A percentile compares a stretch with the other conserved stretches of the same genome.
Evolutionary conservation across 2,888 invertebrate species (phyloP).

Genomic region (Ecdyonurus torrentis): DNA sequence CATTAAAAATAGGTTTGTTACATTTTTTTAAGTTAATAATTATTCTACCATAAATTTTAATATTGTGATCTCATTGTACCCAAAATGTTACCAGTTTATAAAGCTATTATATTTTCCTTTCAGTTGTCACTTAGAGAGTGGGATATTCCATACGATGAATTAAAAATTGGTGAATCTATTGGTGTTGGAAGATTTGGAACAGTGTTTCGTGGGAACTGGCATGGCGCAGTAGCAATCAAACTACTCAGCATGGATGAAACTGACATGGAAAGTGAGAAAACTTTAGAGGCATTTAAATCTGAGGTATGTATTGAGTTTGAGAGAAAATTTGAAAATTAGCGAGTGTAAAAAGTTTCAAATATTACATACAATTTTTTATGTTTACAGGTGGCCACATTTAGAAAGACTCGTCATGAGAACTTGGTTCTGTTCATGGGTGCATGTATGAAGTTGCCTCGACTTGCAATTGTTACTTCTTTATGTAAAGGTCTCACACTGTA

Average conservation of each 20-base stretch:
- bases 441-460: slow-evolving; percentile 91
- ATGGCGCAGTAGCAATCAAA: slow-evolving; percentile 96
- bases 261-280: slow-evolving; percentile 66
- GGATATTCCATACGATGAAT: slow-evolving; percentile 96
- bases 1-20: neutral
- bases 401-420: slow-evolving; percentile 97
- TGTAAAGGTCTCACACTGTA: slow-evolving; percentile 92
- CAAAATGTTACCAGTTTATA: too few species aligned
- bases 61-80: slow-evolving; percentile 21
- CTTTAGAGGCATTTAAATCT: slow-evolving; percentile 84
- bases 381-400: slow-evolving; percentile 71
- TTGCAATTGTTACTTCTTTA: slow-evolving; percentile 93
- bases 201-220: slow-evolving; percentile 91
- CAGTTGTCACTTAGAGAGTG: slow-evolving; percentile 84
- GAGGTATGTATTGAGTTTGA: slow-evolving; percentile 41
- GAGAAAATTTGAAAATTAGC: too few species aligned
- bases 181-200: slow-evolving; percentile 89
- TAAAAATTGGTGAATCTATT: slow-evolving; percentile 70
- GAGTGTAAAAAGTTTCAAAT: neutral
- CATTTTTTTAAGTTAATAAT: neutral
- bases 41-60: slow-evolving; percentile 17
- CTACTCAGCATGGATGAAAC: slow-evolving; percentile 83
- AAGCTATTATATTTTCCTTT: slow-evolving; percentile 13
- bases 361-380: neutral
- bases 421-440: slow-evolving; percentile 98